phyloP scores from a whole-genome alignment of 2,888 invertebrate genomes.

The Dermolepida albohirtum region DNA sequence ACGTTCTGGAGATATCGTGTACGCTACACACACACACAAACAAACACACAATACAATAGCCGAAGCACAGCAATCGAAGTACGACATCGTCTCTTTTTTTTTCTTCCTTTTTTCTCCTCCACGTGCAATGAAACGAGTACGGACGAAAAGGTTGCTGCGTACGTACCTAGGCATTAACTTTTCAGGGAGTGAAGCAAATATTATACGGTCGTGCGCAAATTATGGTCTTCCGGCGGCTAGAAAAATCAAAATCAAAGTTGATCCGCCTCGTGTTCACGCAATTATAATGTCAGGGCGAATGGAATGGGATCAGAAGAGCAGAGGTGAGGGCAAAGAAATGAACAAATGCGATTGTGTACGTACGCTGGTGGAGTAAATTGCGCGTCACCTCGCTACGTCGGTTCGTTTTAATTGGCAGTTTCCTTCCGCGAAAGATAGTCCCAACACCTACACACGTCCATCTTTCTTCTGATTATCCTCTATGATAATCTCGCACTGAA shows the following conservation, averaged over 20 bases:
- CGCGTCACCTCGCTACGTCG: slow-evolving; percentile 50
- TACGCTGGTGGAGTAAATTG: slow-evolving; percentile 54
- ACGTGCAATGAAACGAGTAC: not conserved
- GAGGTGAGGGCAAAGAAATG: slow-evolving; percentile 54
- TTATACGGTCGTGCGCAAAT: slow-evolving; percentile 63
- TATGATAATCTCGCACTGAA: too few relatives aligned
- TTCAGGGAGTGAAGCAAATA: slow-evolving; percentile 60
- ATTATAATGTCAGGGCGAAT: slow-evolving; percentile 57
- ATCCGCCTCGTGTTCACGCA: slow-evolving; percentile 54
- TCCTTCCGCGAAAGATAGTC: slow-evolving; percentile 59
- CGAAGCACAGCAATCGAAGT: too few relatives aligned
- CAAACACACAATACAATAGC: too few relatives aligned
- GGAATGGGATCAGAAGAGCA: slow-evolving; percentile 48
- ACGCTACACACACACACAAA: not conserved
- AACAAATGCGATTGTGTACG: slow-evolving; percentile 54
- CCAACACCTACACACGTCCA: slow-evolving; percentile 9
- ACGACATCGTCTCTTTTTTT: too few relatives aligned
- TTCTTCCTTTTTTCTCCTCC: not conserved
- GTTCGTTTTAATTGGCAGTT: slow-evolving; percentile 59
- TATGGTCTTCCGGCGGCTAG: slow-evolving; percentile 60
- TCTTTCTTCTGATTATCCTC: not conserved
- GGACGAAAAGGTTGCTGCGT: too few relatives aligned
- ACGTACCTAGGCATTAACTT: slow-evolving; percentile 54
- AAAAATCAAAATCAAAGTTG: slow-evolving; percentile 58
- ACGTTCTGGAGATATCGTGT: not conserved